These are phyloP conservation scores for Pteruthius melanotis DNA, from an alignment of 2,113 vertebrate genomes.

Conservation along the genomic window DNA sequence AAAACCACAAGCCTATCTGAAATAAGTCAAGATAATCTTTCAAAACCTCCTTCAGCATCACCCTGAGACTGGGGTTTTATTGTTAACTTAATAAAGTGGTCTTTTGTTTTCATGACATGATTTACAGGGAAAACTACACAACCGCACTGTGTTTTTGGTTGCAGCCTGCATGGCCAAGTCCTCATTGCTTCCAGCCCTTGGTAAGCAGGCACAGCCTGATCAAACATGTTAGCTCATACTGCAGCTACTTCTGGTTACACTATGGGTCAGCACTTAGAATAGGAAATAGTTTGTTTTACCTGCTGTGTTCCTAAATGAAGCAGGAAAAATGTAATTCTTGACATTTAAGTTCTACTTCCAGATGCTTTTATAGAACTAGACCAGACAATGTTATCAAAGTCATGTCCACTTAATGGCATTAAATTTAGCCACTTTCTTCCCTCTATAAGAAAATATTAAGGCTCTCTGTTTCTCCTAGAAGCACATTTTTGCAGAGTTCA, in stretches of 20 bases:
- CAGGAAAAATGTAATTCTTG: neutral
- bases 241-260: neutral
- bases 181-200: neutral
- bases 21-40: constrained; percentile 15
- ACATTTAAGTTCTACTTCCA: neutral
- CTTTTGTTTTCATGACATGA: neutral
- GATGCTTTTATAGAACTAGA: neutral
- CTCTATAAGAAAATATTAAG: neutral
- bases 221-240: neutral
- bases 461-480: neutral
- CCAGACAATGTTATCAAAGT: neutral
- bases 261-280: neutral
- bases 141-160: neutral
- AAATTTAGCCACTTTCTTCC: neutral
- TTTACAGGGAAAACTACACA: neutral
- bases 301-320: neutral
- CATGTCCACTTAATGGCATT: neutral
- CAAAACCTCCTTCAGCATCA: neutral
- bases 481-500: neutral
- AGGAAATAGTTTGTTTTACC: neutral
- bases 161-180: neutral
- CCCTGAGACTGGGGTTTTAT: neutral
- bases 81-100: neutral
- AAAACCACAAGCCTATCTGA: neutral
- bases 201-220: neutral